Conservation (phyloP, 2,888 invertebrate genomes). For the Imbricaverruca yamaguchii region DNA sequence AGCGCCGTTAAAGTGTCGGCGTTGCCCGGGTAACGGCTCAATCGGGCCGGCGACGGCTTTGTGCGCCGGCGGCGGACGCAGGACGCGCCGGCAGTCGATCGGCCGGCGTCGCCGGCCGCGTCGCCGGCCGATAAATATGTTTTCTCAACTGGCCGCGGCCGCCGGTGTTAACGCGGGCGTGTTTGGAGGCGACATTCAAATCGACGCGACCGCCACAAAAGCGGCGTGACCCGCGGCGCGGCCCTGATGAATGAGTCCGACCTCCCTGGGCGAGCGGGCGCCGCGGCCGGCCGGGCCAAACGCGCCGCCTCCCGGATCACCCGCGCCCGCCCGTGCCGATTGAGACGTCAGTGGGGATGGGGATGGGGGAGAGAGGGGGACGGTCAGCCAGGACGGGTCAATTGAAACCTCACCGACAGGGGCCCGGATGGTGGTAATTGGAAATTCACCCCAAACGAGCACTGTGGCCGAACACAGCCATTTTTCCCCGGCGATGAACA, state of each 20-base stretch:
- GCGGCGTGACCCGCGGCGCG: not conserved
- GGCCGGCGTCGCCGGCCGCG: not conserved
- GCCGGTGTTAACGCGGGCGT: constrained; percentile 7
- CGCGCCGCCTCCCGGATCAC: too few species aligned
- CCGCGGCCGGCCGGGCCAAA: too few species aligned
- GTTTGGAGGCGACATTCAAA: not conserved
- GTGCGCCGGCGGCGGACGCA: too few species aligned
- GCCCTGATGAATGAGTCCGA: not conserved
- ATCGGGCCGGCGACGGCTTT: not conserved
- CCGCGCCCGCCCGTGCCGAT: too few species aligned
- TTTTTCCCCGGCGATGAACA: too few species aligned
- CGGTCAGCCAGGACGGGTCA: too few species aligned
- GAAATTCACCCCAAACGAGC: too few species aligned
- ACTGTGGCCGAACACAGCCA: too few species aligned
- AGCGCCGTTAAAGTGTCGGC: constrained; percentile 12
- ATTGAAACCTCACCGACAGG: constrained; percentile 56
- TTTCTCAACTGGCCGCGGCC: not conserved
- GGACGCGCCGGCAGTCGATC: not conserved
- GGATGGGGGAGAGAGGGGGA: too few species aligned
- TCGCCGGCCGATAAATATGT: constrained; percentile 14
- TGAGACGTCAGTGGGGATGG: too few species aligned
- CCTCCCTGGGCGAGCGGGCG: too few species aligned
- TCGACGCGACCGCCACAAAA: not conserved
- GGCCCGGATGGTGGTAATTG: constrained; percentile 41
- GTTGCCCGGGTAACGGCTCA: not conserved